phyloP scores from a whole-genome alignment of 2,113 vertebrate genomes.

The Acinonyx jubatus region DNA sequence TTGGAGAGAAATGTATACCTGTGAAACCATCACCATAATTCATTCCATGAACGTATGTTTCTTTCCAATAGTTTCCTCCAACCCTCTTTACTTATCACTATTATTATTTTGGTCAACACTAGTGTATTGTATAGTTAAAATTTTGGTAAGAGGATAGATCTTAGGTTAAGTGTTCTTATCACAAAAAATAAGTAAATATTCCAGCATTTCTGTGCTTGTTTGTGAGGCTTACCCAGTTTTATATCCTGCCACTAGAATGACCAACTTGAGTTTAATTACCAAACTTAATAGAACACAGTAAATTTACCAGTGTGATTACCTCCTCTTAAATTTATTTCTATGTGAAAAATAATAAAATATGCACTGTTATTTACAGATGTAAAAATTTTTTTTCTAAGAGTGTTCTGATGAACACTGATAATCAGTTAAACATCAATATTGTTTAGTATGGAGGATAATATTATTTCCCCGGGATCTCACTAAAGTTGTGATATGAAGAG shows the following conservation, averaged over 20 bases:
- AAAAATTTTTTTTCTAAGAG: background rate
- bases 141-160: background rate
- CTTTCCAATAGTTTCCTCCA: background rate
- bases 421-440: constrained; percentile 45
- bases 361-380: background rate
- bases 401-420: constrained; percentile 8
- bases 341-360: constrained; percentile 61
- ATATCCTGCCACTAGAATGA: background rate
- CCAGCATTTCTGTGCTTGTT: background rate
- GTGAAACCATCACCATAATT: background rate
- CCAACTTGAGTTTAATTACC: background rate
- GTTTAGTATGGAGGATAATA: constrained; percentile 23
- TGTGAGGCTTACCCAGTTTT: constrained; percentile 11
- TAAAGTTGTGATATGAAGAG: background rate
- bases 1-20: background rate
- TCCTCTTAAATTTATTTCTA: constrained; percentile 31
- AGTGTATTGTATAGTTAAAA: background rate
- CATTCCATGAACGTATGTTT: background rate
- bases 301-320: background rate
- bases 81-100: background rate
- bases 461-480: background rate
- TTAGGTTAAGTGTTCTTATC: background rate
- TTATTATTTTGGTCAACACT: background rate
- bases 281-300: constrained; percentile 38
- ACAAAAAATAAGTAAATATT: background rate